These are phyloP conservation scores for Galaxea fascicularis DNA, from an alignment of 92 coral and sea anemone species.

Conservation along the genomic window DNA sequence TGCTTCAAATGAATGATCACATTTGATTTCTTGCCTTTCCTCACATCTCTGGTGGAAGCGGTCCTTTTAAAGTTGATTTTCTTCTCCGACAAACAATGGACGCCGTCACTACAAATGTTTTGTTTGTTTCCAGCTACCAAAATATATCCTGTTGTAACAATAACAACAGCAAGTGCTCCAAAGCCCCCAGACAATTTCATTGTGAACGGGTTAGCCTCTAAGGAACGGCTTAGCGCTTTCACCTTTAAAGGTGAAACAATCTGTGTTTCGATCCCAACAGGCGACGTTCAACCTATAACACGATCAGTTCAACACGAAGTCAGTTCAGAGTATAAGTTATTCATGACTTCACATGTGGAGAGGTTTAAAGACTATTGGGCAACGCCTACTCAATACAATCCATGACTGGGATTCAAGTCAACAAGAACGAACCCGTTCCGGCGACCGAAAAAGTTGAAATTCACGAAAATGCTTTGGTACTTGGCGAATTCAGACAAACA, in stretches of 20 bases:
- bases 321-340: not conserved
- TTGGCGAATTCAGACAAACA: not conserved
- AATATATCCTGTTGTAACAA: conserved; percentile 2
- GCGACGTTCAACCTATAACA: not conserved
- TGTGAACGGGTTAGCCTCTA: not conserved
- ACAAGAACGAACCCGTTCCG: no score
- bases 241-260: not conserved
- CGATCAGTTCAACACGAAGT: not conserved
- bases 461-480: not conserved
- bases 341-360: conserved; percentile 1
- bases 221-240: not conserved
- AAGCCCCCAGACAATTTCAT: not conserved
- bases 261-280: not conserved
- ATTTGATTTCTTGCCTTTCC: no score
- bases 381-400: not conserved
- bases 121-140: conserved; percentile 22
- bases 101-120: not conserved
- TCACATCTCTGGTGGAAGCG: not conserved
- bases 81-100: conserved; percentile 5
- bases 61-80: not conserved
- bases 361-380: not conserved
- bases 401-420: not conserved
- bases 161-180: not conserved
- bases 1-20: not conserved
- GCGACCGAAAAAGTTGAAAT: not conserved